phyloP scores from a whole-genome alignment of 2,113 vertebrate genomes.

The Craseonycteris thonglongyai region DNA sequence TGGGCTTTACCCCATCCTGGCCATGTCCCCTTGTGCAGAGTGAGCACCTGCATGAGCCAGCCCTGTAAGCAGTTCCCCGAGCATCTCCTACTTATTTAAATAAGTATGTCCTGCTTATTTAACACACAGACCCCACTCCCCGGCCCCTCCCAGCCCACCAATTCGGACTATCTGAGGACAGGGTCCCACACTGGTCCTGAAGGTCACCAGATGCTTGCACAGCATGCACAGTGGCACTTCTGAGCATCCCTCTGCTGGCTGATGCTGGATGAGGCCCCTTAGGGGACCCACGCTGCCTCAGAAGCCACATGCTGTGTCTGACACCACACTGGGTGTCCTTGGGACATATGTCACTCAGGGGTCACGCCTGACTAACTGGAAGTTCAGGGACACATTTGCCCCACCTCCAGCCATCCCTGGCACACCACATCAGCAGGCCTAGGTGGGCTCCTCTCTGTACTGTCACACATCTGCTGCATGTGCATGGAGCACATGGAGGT shows the following conservation, averaged over 20 bases:
- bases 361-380: background rate
- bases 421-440: too few relatives aligned
- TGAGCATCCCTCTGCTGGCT: accelerated
- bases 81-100: background rate
- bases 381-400: accelerated
- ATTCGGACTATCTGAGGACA: background rate
- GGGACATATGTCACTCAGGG: too few relatives aligned
- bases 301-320: too few relatives aligned
- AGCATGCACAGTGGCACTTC: accelerated
- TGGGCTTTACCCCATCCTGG: accelerated
- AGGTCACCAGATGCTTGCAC: background rate
- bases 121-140: background rate
- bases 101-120: background rate
- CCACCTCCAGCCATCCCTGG: background rate
- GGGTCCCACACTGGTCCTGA: background rate
- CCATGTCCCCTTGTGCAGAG: too few relatives aligned
- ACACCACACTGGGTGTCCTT: background rate
- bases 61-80: background rate
- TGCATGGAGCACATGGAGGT: background rate
- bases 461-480: background rate
- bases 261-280: background rate
- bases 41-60: background rate
- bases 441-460: accelerated
- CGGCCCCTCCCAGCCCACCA: background rate
- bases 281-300: background rate